Base-by-base conservation (phyloP, 1,140 invertebrate genomes). In the Prorops nasuta region DNA sequence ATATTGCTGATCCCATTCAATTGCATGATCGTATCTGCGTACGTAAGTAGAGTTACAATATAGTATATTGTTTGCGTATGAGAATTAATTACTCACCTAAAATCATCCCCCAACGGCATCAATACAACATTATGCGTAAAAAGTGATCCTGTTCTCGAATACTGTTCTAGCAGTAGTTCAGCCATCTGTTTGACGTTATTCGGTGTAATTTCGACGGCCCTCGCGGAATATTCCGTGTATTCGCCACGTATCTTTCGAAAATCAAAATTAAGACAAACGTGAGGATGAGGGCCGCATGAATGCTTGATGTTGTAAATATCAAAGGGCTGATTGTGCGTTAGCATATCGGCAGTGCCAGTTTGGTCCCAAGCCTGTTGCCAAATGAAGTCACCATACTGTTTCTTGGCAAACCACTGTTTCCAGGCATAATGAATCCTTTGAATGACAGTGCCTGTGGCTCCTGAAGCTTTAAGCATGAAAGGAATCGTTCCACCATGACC, bases 251-350 rank as follows among this genome's bases (percentile, higher is more conserved):
- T 89, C 69, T 92, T 92, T 1, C 91, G 81, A 64, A 94, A 94
- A 64, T 94, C 92, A 63, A 91, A 95, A 65, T 90, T 90, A 0
- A 94, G 76, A 56, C 92, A 95, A 6, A 93, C 86, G 54, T 90
- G 87, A 0, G 91, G 88, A 77, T 95, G 90, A 0, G 92, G 92
- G 0, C 92, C 93, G 62, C 93, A 97, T 0, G 91, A 92, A 62
- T 93, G 90, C 58, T 95, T 94, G 36, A 95, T 95, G 14, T 90
- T 93, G 71, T 97, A 97, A n/a, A 96, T 93, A 60, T 95, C 92
- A 58, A 94, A 96, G 0, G 94, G 94, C 64, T 92, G 89, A 69
- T 96, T 95, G 67, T 96, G 93, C 3, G 91, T 91, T 1, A 96
- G 75, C 20, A 95, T 79, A 36, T 81, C 80, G 3, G 73, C 74